phyloP scores from a whole-genome alignment of 2,888 invertebrate genomes.

The Pelosia muscerda region DNA sequence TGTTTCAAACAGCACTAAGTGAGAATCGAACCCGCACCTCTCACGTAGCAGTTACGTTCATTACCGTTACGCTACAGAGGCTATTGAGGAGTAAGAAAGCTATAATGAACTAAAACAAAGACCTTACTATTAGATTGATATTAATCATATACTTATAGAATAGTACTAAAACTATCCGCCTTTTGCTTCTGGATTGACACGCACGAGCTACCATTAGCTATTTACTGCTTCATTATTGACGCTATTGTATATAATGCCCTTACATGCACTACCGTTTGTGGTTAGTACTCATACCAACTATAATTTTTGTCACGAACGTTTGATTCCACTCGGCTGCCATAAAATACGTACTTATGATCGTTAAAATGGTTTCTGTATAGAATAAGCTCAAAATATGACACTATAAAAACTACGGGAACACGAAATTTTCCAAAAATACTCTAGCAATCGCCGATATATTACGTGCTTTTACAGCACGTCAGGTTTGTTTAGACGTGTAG shows the following conservation, averaged over 20 bases:
- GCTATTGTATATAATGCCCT: background rate
- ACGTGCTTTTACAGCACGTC: constrained; percentile 39
- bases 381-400: constrained; percentile 78
- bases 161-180: background rate
- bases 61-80: too few relatives aligned
- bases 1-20: too few relatives aligned
- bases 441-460: constrained; percentile 73
- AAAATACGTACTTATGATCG: constrained; percentile 80
- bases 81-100: too few relatives aligned
- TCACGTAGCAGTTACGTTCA: too few relatives aligned
- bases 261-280: background rate
- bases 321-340: constrained; percentile 54
- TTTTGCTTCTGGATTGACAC: background rate
- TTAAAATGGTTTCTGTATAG: constrained; percentile 74
- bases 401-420: constrained; percentile 78
- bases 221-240: constrained; percentile 4
- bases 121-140: too few relatives aligned
- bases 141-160: too few relatives aligned
- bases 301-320: constrained; percentile 45
- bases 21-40: too few relatives aligned
- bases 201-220: background rate
- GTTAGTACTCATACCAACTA: constrained; percentile 37
- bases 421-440: constrained; percentile 75
- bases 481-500: constrained; percentile 20
- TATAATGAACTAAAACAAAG: too few relatives aligned